phyloP scores from a whole-genome alignment of 2,888 invertebrate species.

The Hesperia comma region DNA sequence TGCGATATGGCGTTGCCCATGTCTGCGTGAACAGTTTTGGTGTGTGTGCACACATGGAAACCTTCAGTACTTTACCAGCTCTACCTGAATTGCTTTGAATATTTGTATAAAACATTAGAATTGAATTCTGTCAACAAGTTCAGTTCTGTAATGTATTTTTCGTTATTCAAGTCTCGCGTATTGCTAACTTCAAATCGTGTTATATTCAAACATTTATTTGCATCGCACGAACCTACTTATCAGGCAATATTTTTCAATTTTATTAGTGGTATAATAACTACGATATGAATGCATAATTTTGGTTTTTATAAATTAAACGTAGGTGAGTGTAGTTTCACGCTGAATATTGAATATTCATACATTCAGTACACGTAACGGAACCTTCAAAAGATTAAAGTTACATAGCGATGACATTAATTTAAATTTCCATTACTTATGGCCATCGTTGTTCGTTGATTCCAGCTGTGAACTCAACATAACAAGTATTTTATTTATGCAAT shows the following conservation, averaged over 20 bases:
- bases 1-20: constrained; percentile 45
- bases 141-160: constrained; percentile 15
- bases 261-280: background rate
- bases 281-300: background rate
- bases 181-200: constrained; percentile 7
- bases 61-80: constrained; percentile 45
- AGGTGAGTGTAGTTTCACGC: background rate
- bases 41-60: constrained; percentile 52
- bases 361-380: constrained; percentile 7
- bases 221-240: constrained; percentile 12
- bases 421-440: constrained; percentile 1
- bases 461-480: background rate
- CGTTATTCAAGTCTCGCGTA: background rate
- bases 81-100: constrained; percentile 52
- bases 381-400: constrained; percentile 3
- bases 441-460: background rate
- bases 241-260: constrained; percentile 2
- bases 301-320: background rate
- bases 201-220: background rate
- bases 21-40: constrained; percentile 44
- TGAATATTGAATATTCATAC: background rate
- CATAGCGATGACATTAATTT: constrained; percentile 2
- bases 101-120: constrained; percentile 49
- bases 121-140: constrained; percentile 11
- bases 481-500: constrained; percentile 4